Base-by-base conservation (phyloP, 2,797 vertebrate genomes). In the Myioborus miniatus region DNA sequence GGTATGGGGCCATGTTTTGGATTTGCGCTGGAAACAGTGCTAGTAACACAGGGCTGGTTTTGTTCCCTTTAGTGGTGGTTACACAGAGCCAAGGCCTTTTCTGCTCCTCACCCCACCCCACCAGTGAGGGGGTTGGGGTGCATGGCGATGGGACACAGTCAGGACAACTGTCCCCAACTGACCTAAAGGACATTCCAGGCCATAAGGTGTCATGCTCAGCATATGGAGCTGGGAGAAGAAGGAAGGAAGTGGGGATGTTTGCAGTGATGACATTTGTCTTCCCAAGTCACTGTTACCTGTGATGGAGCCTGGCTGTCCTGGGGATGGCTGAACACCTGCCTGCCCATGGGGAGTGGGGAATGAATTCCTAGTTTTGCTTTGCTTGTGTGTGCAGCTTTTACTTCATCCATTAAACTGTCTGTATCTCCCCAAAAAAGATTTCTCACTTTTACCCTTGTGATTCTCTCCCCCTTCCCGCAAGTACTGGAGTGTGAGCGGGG, bases 31-130 rank as follows among this genome's bases (percentile, higher is more conserved):
- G 36, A 68, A 75, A 12, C 47, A 24, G 27, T 62, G 47, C 49
- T 21, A 14, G 13, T 47, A 41, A 36, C 47, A 29, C 26, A 32
- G 47, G 21, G 8, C 1, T 43, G 15, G 29, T 67, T 81, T 59
- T 0, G 0, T 46, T 41, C 22, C 17, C 30, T 67, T 67, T 24
- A 32, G 18, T 18, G 24, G 26, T 1, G 0, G 30, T 60, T 8
- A 32, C 34, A 32, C 14, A 47, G 52, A 65, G 36, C 24, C 47
- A 68, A 67, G 21, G 22, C 26, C 15, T 47, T 65, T 59, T 4
- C 30, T 55, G 30, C 32, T 68, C 22, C 62, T 75, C 41, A 47
- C 15, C 7, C 16, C 23, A 44, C 20, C 23, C 18, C 30, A 27
- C 41, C 36, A 15, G 12, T 0, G 0, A 55, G 22, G 41, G 32